A percentile compares a stretch with the other conserved stretches of the same genome.
Evolutionary conservation across 2,888 invertebrate species (phyloP).

Genomic region (Aleiodes alternator): DNA sequence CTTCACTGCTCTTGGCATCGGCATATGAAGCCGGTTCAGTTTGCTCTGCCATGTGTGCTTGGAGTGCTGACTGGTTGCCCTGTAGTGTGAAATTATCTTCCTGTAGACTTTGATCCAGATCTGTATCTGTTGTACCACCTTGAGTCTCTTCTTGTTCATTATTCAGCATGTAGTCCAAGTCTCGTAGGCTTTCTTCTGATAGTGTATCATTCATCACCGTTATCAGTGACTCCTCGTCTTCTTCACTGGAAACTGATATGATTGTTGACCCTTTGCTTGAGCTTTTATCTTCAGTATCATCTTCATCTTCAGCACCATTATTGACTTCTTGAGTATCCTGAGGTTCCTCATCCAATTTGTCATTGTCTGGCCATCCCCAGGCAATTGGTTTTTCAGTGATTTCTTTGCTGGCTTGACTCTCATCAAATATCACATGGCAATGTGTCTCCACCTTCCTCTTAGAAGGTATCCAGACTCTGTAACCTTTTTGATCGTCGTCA

Average conservation of each 20-base stretch:
- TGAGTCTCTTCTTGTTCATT: background rate
- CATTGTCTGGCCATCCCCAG: constrained; percentile 8
- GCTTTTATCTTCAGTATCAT: too few species aligned
- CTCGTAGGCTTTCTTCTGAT: background rate
- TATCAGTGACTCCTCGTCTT: background rate
- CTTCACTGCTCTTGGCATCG: constrained; percentile 11
- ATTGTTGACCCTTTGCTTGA: too few species aligned
- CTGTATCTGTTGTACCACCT: background rate
- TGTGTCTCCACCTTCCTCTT: background rate
- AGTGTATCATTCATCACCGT: background rate
- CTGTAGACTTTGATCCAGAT: background rate
- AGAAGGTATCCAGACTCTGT: background rate
- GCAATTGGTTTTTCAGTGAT: background rate
- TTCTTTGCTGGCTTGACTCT: background rate
- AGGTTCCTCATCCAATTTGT: background rate
- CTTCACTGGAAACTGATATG: background rate
- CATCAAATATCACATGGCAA: constrained; percentile 1
- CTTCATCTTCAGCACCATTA: background rate
- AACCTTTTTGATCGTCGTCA: background rate
- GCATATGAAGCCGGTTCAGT: background rate
- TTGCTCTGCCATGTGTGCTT: background rate
- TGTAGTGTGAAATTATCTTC: background rate
- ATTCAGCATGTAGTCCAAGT: background rate
- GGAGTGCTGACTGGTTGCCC: too few species aligned
- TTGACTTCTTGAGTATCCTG: background rate